A percentile compares a stretch with the other conserved stretches of the same genome.
Conservation (phyloP, 2,113 vertebrate genomes). For the Heterotis niloticus region DNA sequence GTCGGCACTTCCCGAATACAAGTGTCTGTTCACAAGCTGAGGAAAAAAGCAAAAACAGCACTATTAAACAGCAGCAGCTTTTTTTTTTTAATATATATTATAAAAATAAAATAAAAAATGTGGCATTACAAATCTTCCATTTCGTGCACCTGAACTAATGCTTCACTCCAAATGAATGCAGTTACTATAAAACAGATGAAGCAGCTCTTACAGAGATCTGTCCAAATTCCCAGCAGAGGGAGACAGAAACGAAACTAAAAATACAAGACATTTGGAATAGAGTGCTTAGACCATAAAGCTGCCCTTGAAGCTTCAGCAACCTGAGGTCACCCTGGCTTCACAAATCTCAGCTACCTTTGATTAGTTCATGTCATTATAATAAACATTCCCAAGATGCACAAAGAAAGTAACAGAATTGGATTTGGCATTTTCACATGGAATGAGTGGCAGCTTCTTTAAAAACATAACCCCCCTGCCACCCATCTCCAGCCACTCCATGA, state of each 20-base stretch:
- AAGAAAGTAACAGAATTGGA: neutral
- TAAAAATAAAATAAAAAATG: no score
- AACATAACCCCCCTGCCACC: neutral
- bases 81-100: no score
- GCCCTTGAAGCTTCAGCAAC: neutral
- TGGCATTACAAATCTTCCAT: no score
- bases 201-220: neutral
- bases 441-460: neutral
- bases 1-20: conserved; percentile 71
- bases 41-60: conserved; percentile 1
- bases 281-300: neutral
- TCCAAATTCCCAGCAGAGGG: neutral
- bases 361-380: neutral
- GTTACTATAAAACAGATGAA: conserved; percentile 2
- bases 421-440: neutral
- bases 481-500: neutral
- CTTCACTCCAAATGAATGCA: neutral
- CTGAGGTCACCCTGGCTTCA: neutral
- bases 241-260: neutral
- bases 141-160: no score
- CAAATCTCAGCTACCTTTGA: neutral
- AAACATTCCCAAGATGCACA: no score
- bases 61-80: neutral
- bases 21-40: conserved; percentile 64
- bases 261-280: neutral